A percentile compares a stretch with the other conserved stretches of the same genome.
Conservation (phyloP, 2,888 invertebrate species). For the Pollenia labialis region DNA sequence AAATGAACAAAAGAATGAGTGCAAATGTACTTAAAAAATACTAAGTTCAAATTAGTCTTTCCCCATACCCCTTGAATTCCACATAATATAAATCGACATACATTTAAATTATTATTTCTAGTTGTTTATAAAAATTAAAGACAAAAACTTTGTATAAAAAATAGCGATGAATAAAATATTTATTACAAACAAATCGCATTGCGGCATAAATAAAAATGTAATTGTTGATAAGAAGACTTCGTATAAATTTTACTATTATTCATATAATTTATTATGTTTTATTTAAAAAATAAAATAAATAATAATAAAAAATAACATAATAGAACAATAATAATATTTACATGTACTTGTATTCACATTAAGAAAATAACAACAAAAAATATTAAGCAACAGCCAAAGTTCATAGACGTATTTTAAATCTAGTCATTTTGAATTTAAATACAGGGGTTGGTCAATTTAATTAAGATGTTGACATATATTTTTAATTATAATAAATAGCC, state of each 20-base stretch:
- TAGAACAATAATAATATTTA: slow-evolving; percentile 5
- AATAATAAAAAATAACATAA: slow-evolving; percentile 2
- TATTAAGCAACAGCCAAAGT: slow-evolving; percentile 22
- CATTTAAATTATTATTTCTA: not conserved
- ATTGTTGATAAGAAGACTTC: slow-evolving; percentile 19
- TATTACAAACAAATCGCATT: slow-evolving; percentile 15
- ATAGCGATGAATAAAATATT: slow-evolving; percentile 29
- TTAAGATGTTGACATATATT: too few species aligned
- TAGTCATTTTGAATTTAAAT: not conserved
- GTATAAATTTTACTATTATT: not conserved
- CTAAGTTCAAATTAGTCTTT: slow-evolving; percentile 22
- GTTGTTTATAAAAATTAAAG: slow-evolving; percentile 10
- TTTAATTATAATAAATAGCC: too few species aligned
- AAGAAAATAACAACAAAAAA: not conserved
- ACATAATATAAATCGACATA: slow-evolving; percentile 6
- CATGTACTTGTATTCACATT: not conserved
- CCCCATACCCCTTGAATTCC: not conserved
- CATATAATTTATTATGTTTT: too few species aligned
- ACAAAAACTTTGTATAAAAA: not conserved
- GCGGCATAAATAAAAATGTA: slow-evolving; percentile 30
- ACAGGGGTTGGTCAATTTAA: not conserved
- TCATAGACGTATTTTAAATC: slow-evolving; percentile 1
- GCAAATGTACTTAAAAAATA: slow-evolving; percentile 27
- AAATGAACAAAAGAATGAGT: slow-evolving; percentile 35
- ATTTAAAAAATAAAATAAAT: too few species aligned